Evolutionary conservation across 2,888 invertebrate genomes (phyloP).

Genomic region (Pyrocoelia pectoralis): DNA sequence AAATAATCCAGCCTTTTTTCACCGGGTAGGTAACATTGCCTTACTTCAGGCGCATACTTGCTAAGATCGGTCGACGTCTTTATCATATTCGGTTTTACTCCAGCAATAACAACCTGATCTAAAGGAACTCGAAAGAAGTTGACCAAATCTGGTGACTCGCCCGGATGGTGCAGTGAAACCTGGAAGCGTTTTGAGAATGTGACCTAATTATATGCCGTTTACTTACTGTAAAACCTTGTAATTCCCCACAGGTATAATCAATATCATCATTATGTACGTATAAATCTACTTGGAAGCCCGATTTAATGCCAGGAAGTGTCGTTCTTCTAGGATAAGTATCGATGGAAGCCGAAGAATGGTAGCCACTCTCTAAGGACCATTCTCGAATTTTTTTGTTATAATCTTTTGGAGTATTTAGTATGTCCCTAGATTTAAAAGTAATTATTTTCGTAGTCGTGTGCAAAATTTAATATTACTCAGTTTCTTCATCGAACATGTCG

Average conservation of each 20-base stretch:
- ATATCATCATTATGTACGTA: constrained; percentile 67
- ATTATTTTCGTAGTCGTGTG: not conserved
- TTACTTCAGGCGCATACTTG: constrained; percentile 13
- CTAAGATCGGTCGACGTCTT: constrained; percentile 13
- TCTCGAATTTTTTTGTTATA: not conserved
- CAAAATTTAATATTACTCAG: not conserved
- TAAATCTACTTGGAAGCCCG: constrained; percentile 71
- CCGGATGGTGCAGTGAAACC: constrained; percentile 20
- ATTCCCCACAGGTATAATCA: constrained; percentile 69
- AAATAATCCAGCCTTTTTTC: constrained; percentile 21
- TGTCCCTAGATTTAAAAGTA: not conserved
- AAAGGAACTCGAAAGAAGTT: constrained; percentile 47
- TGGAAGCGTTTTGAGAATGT: not conserved
- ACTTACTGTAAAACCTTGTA: constrained; percentile 8
- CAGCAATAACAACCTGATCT: constrained; percentile 65
- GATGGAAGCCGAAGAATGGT: constrained; percentile 60
- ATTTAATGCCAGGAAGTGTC: constrained; percentile 69
- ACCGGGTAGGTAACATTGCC: constrained; percentile 21
- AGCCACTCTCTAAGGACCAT: constrained; percentile 74
- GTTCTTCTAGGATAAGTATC: constrained; percentile 75
- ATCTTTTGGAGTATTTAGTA: not conserved
- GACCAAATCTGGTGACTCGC: constrained; percentile 22
- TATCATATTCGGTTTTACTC: constrained; percentile 26
- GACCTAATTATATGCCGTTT: not conserved
- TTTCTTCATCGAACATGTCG: not conserved